These are phyloP conservation scores for Mormyrops boulengeri DNA, from an alignment of 2,797 vertebrate genomes.

Conservation along the genomic window DNA sequence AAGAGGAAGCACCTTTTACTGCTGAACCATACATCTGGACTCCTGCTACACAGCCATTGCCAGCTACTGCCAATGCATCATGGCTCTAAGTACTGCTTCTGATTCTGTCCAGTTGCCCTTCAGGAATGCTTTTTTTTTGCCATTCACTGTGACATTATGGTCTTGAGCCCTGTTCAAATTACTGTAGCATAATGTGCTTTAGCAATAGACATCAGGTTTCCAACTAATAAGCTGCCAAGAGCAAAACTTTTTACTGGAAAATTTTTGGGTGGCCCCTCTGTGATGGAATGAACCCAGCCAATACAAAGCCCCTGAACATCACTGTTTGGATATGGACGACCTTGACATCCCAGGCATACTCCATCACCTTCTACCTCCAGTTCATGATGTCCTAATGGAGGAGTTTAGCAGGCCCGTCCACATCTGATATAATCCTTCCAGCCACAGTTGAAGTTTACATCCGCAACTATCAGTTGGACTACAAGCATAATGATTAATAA, in stretches of 20 bases:
- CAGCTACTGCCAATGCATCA: constrained; percentile 11
- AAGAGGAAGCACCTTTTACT: constrained; percentile 5
- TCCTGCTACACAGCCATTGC: neutral
- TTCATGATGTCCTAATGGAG: neutral
- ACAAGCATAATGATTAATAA: neutral
- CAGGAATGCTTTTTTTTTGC: neutral
- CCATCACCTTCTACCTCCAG: neutral
- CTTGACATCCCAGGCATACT: neutral
- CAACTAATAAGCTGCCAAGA: neutral
- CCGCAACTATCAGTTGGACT: neutral
- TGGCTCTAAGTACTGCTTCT: neutral
- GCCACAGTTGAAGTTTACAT: neutral
- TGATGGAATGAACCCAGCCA: neutral
- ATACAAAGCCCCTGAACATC: neutral
- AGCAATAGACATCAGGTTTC: neutral
- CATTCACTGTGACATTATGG: constrained; percentile 4
- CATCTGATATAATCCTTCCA: neutral
- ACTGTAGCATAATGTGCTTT: neutral
- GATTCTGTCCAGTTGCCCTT: constrained; percentile 10
- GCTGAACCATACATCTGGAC: neutral
- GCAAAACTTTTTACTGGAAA: neutral
- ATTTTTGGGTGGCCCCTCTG: neutral
- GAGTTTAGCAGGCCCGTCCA: neutral
- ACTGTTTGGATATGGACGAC: neutral
- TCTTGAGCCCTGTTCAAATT: neutral